Percentiles rank a stretch among this genome's conserved stretches.
Conservation (phyloP, 2,797 vertebrate genomes). For the Erethizon dorsatum region DNA sequence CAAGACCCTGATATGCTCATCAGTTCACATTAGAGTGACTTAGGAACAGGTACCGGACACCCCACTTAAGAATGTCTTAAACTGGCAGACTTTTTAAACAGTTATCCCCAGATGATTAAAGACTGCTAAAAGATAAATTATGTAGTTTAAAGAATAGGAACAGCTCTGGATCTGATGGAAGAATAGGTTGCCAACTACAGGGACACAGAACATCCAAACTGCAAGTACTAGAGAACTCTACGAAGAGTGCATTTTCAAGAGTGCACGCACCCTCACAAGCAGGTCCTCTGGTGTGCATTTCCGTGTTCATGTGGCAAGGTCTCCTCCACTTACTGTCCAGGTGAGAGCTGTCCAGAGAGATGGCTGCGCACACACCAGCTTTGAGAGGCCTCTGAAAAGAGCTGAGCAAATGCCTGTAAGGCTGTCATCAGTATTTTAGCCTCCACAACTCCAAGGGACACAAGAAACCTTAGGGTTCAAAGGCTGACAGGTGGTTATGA, state of each 20-base stretch:
- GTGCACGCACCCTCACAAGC: not conserved
- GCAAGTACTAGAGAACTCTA: not conserved
- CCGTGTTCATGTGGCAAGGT: not conserved
- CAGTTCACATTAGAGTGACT: not conserved
- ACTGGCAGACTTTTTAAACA: not conserved
- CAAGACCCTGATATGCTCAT: not conserved
- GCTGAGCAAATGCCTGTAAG: not conserved
- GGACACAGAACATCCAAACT: not conserved
- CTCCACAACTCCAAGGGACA: not conserved
- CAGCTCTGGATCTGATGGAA: not conserved
- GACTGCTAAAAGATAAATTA: not conserved
- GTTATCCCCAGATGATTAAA: not conserved
- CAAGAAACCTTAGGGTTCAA: not conserved
- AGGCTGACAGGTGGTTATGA: not conserved
- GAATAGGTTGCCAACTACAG: not conserved
- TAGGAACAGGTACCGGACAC: not conserved
- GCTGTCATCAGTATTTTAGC: not conserved
- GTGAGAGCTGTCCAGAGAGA: not conserved
- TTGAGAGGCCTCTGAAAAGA: not conserved
- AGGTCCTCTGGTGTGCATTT: not conserved
- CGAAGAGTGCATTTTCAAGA: not conserved
- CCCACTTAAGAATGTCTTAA: not conserved
- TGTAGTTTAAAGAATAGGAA: not conserved
- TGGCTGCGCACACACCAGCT: not conserved
- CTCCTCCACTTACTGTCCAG: not conserved